Evolutionary conservation across 2,888 invertebrate genomes (phyloP).

Genomic region (Drosophila rellima): DNA sequence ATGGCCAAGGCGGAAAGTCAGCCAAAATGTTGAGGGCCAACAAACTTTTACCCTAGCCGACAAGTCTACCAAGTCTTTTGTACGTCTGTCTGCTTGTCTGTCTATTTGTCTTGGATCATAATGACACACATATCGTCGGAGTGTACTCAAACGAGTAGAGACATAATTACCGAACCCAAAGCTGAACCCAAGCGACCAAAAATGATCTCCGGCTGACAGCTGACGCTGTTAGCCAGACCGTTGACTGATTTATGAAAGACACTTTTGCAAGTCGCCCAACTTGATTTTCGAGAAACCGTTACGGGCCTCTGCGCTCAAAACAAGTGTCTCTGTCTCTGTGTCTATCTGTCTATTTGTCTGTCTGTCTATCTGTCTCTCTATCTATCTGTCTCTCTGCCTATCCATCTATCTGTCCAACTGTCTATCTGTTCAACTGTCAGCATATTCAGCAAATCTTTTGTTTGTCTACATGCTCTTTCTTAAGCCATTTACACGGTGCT

Average conservation of each 20-base stretch:
- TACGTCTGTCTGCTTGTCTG: conserved; percentile 16
- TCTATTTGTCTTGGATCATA: conserved; percentile 28
- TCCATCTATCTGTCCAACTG: conserved; percentile 7
- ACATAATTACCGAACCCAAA: conserved; percentile 34
- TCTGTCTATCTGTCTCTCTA: conserved; percentile 7
- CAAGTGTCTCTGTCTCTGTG: conserved; percentile 44
- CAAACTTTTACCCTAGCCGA: conserved; percentile 66
- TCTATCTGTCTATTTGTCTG: conserved; percentile 10
- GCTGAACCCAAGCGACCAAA: conserved; percentile 66
- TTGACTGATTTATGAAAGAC: conserved; percentile 77
- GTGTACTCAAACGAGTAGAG: conserved; percentile 50
- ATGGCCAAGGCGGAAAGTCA: conserved; percentile 62
- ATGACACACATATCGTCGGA: conserved; percentile 35
- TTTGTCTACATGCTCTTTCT: conserved; percentile 35
- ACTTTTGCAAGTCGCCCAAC: conserved; percentile 80
- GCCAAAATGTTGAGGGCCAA: conserved; percentile 63
- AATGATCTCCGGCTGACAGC: conserved; percentile 74
- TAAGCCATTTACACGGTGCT: conserved; percentile 1
- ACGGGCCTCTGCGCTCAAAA: conserved; percentile 62
- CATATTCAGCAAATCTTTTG: conserved; percentile 13
- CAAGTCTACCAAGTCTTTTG: conserved; percentile 43
- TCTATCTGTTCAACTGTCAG: conserved; percentile 10
- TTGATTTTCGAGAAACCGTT: conserved; percentile 75
- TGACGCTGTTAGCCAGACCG: conserved; percentile 72
- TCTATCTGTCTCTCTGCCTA: conserved; percentile 6